Conservation (phyloP, 2,113 vertebrate genomes). For the Mus pahari region DNA sequence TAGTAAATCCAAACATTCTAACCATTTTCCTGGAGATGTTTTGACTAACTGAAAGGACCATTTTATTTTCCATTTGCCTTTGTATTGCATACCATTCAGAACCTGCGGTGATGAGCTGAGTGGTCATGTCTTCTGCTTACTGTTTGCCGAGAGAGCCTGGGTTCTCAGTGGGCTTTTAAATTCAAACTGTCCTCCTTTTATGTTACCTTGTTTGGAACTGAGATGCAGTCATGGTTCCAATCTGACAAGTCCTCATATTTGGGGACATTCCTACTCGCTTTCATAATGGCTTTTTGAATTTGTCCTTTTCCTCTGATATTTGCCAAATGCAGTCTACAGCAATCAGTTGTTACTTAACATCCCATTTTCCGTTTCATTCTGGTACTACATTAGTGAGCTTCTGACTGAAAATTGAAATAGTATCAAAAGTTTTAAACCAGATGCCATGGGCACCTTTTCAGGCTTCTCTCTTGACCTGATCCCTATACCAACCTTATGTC, state of each 20-base stretch:
- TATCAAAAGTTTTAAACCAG: neutral
- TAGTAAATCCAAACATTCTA: constrained; percentile 41
- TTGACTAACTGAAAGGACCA: constrained; percentile 11
- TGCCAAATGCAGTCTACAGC: neutral
- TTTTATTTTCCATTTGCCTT: neutral
- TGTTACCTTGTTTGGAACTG: constrained; percentile 5
- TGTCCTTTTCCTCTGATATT: neutral
- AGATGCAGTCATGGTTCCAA: constrained; percentile 7
- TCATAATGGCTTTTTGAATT: neutral
- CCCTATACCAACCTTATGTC: neutral
- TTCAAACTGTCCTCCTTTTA: neutral
- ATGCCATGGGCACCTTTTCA: neutral
- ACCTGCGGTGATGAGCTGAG: constrained; percentile 21
- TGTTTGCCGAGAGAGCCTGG: constrained; percentile 17
- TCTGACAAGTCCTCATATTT: neutral
- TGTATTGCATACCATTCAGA: neutral
- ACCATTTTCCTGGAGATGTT: neutral
- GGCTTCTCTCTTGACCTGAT: neutral
- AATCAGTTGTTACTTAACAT: neutral
- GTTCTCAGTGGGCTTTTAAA: constrained; percentile 53
- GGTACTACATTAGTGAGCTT: neutral
- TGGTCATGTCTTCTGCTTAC: neutral
- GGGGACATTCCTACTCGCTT: neutral
- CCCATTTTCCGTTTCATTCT: neutral
- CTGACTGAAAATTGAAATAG: neutral